Conservation (phyloP, 2,888 invertebrate genomes). For the Camponotus fellah region DNA sequence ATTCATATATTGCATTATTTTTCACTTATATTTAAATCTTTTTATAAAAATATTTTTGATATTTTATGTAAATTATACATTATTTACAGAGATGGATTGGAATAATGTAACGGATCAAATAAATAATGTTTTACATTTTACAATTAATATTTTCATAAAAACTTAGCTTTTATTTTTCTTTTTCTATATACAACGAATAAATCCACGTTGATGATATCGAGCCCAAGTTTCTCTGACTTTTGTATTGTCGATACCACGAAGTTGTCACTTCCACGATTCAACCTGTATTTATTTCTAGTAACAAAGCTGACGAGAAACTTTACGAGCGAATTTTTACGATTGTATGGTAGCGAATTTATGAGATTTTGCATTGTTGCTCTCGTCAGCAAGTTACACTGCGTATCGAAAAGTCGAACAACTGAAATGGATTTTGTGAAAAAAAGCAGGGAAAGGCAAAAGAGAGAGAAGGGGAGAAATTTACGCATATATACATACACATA, state of each 20-base stretch:
- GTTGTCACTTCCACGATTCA: constrained; percentile 37
- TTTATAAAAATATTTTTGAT: not conserved
- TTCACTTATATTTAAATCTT: not conserved
- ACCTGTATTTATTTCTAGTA: constrained; percentile 46
- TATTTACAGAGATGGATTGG: not conserved
- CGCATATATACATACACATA: constrained; percentile 10
- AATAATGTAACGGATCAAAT: not conserved
- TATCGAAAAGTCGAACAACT: constrained; percentile 50
- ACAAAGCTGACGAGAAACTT: constrained; percentile 55
- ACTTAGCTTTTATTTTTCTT: not conserved
- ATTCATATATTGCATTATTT: not conserved
- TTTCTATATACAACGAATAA: constrained; percentile 11
- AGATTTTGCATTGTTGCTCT: constrained; percentile 52
- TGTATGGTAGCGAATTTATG: constrained; percentile 49
- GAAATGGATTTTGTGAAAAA: constrained; percentile 40
- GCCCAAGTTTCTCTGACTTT: constrained; percentile 25
- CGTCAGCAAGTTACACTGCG: constrained; percentile 47
- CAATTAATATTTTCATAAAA: constrained; percentile 19
- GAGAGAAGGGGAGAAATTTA: constrained; percentile 31
- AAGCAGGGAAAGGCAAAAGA: not conserved
- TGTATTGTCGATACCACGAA: constrained; percentile 26
- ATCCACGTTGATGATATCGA: constrained; percentile 16
- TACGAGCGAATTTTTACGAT: constrained; percentile 56
- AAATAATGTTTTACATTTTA: not conserved
- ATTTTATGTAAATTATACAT: not conserved